These are phyloP conservation scores for Callocephalon fimbriatum DNA, from an alignment of 2,113 vertebrate species.

Conservation along the genomic window DNA sequence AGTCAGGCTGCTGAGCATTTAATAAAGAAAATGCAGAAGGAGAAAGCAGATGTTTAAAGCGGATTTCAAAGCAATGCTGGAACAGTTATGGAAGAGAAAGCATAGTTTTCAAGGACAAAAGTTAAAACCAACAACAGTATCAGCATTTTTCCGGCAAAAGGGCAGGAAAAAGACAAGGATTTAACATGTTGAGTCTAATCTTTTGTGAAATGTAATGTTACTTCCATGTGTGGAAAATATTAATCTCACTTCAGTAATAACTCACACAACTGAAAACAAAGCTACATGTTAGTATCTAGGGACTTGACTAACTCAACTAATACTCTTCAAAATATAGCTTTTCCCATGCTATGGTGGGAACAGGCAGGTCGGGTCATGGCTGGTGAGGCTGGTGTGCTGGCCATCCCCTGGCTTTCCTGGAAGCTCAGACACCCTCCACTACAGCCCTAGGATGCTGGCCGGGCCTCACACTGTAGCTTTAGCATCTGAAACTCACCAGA, in stretches of 20 bases:
- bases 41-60: conserved; percentile 76
- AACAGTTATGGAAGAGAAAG: conserved; percentile 67
- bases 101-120: conserved; percentile 53
- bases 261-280: neutral
- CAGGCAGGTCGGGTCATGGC: accelerated
- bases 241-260: neutral
- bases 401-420: neutral
- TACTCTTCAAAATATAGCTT: neutral
- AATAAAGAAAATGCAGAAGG: conserved; percentile 70
- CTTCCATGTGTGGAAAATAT: neutral
- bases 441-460: neutral
- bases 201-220: neutral
- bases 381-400: neutral
- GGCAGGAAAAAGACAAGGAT: neutral
- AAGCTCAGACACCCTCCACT: neutral
- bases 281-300: neutral
- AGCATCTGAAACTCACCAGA: neutral
- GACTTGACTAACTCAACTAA: neutral
- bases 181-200: neutral
- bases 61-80: conserved; percentile 69
- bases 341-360: neutral
- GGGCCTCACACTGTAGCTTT: neutral
- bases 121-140: neutral
- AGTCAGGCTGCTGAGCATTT: conserved; percentile 76
- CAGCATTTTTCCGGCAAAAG: conserved; percentile 46